Evolutionary conservation across 2,888 invertebrate genomes (phyloP).

Genomic region (Aquatica leii): DNA sequence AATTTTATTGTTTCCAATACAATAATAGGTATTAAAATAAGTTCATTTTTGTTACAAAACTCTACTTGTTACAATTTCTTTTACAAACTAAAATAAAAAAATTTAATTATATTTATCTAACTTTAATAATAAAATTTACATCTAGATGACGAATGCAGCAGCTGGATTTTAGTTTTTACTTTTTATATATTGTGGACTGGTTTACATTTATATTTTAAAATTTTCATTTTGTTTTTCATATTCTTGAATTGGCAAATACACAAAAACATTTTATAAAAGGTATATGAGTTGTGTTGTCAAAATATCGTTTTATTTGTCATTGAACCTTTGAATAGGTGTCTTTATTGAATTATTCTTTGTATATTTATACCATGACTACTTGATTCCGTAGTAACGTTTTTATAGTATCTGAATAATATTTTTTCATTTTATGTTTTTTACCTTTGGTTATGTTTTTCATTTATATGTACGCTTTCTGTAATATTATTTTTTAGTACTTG

Average conservation of each 20-base stretch:
- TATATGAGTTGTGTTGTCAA: constrained; percentile 26
- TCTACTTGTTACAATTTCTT: no score
- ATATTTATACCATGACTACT: constrained; percentile 34
- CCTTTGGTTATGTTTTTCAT: constrained; percentile 29
- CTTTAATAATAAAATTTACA: neutral
- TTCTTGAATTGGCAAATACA: no score
- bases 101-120: no score
- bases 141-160: neutral
- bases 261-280: constrained; percentile 9
- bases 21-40: no score
- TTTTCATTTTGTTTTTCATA: no score
- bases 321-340: constrained; percentile 33
- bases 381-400: constrained; percentile 35
- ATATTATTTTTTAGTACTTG: constrained; percentile 29
- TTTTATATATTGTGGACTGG: neutral
- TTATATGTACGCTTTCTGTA: constrained; percentile 29
- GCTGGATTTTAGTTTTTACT: neutral
- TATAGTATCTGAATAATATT: constrained; percentile 35
- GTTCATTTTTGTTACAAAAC: no score
- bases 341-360: constrained; percentile 39
- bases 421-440: constrained; percentile 31
- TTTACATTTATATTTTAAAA: no score
- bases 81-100: no score
- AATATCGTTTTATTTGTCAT: constrained; percentile 33
- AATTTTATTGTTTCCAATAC: no score